These are phyloP conservation scores for Scartelaos histophorus DNA, from an alignment of 2,113 vertebrate genomes.

Conservation along the genomic window DNA sequence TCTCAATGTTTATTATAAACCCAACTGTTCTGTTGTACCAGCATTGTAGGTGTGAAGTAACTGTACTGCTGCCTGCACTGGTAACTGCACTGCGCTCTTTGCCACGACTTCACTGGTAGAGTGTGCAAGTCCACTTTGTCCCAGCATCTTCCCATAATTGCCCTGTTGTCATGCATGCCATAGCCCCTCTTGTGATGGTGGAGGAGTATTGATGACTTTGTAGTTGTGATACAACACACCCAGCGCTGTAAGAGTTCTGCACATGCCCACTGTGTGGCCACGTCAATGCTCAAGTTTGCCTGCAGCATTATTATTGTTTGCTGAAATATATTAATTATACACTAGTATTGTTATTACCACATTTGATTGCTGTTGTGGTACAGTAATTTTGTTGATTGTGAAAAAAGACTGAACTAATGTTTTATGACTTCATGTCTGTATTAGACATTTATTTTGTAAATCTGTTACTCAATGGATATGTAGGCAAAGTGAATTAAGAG, in stretches of 20 bases:
- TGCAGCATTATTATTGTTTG: slow-evolving; percentile 88
- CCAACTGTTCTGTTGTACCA: slow-evolving; percentile 48
- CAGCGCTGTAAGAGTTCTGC: slow-evolving; percentile 92
- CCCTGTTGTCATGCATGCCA: slow-evolving; percentile 86
- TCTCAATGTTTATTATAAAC: slow-evolving; percentile 55
- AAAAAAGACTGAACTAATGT: slow-evolving; percentile 92
- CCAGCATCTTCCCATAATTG: slow-evolving; percentile 2
- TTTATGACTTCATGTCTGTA: slow-evolving; percentile 98
- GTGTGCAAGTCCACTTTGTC: slow-evolving; percentile 7
- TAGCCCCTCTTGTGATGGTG: slow-evolving; percentile 86
- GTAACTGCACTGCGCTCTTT: slow-evolving; percentile 50
- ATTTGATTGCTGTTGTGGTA: slow-evolving; percentile 86
- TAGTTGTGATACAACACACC: slow-evolving; percentile 99
- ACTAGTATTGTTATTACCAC: slow-evolving; percentile 83
- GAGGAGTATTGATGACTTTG: slow-evolving; percentile 91
- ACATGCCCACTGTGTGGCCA: slow-evolving; percentile 96
- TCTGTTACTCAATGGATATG: slow-evolving; percentile 99
- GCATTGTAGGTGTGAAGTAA: slow-evolving; percentile 50
- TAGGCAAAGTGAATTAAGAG: slow-evolving; percentile 94
- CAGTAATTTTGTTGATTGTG: slow-evolving; percentile 92
- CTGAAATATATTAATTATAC: slow-evolving; percentile 72
- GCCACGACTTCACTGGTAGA: slow-evolving; percentile 50
- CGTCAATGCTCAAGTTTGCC: slow-evolving; percentile 92
- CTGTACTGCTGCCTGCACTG: slow-evolving; percentile 50
- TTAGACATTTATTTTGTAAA: slow-evolving; percentile 99